A percentile compares a stretch with the other conserved stretches of the same genome.
These are phyloP conservation scores for Chrysolophus pictus DNA, from an alignment of 2,797 vertebrate genomes.

Conservation along the genomic window DNA sequence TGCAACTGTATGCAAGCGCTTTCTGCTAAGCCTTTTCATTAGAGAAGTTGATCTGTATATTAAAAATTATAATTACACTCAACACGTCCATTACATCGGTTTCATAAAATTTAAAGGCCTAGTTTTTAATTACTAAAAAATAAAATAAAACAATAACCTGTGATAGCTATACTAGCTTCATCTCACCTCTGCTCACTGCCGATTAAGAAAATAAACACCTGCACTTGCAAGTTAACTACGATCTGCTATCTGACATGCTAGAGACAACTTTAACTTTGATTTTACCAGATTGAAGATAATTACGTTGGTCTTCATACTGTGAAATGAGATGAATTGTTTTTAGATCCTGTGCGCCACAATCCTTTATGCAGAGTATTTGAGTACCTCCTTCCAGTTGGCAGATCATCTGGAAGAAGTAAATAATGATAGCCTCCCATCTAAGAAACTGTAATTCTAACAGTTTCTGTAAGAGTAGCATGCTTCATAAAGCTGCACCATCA, in stretches of 20 bases:
- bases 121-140: background rate
- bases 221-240: background rate
- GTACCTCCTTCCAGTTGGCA: constrained; percentile 58
- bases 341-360: constrained; percentile 37
- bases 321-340: constrained; percentile 56
- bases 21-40: background rate
- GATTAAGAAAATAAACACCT: background rate
- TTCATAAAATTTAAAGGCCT: background rate
- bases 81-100: background rate
- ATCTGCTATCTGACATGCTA: background rate
- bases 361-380: constrained; percentile 60
- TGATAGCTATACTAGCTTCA: background rate
- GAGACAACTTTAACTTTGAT: background rate
- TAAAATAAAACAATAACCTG: background rate
- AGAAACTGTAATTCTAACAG: background rate
- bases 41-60: background rate
- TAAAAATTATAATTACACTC: background rate
- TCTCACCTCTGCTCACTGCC: background rate
- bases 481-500: background rate
- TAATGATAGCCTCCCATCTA: background rate
- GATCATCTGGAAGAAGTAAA: constrained; percentile 49
- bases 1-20: background rate
- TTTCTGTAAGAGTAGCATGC: background rate
- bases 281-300: constrained; percentile 61
- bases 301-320: constrained; percentile 36